Evolutionary conservation across 2,113 vertebrate species (phyloP), one percentile per base, ranked within the genome.

Genomic region (Accipiter virgatus): DNA sequence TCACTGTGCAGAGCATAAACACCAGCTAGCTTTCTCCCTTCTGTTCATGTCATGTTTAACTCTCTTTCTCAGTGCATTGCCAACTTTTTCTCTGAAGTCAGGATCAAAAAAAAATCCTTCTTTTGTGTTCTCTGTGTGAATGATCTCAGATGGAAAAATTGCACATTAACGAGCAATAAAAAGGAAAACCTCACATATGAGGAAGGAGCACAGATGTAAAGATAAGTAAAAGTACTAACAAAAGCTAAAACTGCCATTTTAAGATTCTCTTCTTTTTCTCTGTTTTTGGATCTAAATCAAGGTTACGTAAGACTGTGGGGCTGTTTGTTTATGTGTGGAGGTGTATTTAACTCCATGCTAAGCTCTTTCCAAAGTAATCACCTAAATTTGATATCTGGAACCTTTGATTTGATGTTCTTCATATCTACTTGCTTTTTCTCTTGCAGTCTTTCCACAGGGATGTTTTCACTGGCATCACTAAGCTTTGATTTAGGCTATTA

Each of bases 261-360:
- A 66, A 90, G 19, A 62, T 45, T 93, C 16, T 81, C 18, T 13
- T 86, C 22, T 45, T 82, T 86, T 85, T 45, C 16, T 68, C 29
- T 82, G 22, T 13, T 85, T 82, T 83, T 68, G 7, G 31, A 73
- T 42, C 48, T 85, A 66, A 91, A 38, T 8, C 26, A 86, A 61
- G 19, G 16, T 97, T 96, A 91, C 7, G 4, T 95, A 95, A 97
- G 62, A 73, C 32, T 70, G 63, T 53, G 62, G 74, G n/a, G 20
- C n/a, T 83, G 81, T 95, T 84, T 95, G 78, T 86, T 96, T 95
- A 52, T 77, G 31, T 77, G 59, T 88, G 93, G 90, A 92, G 81
- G 84, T 90, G 70, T 90, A 72, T 80, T 88, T 75, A 73, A 93
- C 70, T 91, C 87, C 25, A 66, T 90, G 25, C 16, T 77, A 73